Evolutionary conservation across 2,113 vertebrate genomes (phyloP), one percentile per base, ranked within the genome.

Genomic region (Nettapus auritus): DNA sequence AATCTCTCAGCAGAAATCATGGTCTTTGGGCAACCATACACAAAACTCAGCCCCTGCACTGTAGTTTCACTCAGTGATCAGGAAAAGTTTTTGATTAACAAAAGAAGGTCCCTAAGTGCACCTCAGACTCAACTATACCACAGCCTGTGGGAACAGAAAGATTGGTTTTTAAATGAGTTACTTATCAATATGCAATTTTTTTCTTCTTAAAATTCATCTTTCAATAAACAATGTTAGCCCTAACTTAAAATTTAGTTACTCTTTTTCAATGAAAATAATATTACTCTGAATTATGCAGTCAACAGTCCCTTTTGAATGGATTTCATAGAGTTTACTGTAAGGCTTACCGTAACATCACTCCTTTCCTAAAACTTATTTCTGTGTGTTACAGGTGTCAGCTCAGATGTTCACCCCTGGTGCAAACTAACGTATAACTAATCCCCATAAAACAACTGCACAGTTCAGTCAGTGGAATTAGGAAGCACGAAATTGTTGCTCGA

Each of bases 361-460:
- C 55, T 78, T 29, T 63, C 31, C 63, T 67, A 50, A 69, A 86
- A 42, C 11, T 57, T 69, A 1, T 33, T 70, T 66, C 57, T 15
- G 11, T 6, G 31, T 62, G 50, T 38, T 68, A 86, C 25, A 92
- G 69, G 21, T 66, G n/a, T 14, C 57, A 68, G 50, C 53, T 84
- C 80, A 75, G 74, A 48, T n/a, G 23, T 69, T 79, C 69, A 81
- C 22, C 62, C 44, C 57, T 10, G 5, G 12, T 44, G 13, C 67
- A 76, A 91, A 79, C 28, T n/a, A 64, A 11, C 28, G 13, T 0
- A 28, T 6, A 66, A 62, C 55, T 3, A 81, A 62, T 38, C 29
- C 28, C 34, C 23, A 26, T 0, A 0, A 23, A 82, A 64, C 29
- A 82, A 29, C 48, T 5, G 13, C 50, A 14, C 0, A 0, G 36